Evolutionary conservation across 2,113 vertebrate genomes (phyloP), one percentile per base, ranked within the genome.

Genomic region (Oxyruncus cristatus): DNA sequence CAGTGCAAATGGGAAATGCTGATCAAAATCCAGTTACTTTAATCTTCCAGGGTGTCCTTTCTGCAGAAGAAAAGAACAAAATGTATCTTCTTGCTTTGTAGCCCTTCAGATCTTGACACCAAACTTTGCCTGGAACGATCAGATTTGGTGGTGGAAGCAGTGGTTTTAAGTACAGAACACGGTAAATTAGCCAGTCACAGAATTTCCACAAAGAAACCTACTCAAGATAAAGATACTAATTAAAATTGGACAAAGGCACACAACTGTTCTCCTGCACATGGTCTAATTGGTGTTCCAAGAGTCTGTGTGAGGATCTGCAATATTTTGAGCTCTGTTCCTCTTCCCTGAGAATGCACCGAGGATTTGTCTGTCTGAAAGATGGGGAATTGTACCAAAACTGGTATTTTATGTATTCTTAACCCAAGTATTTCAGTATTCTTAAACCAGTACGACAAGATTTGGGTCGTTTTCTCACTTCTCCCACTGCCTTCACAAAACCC

Each of bases 21-120:
- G 97, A 97, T 97, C 96, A 97, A 97, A 97, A 97, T 88, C 93
- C 95, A 97, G 95, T 97, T 96, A 97, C 93, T 96, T 97, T 97
- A 92, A 97, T 97, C 92, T 97, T 92, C 67, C 7, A 58, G 88
- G 80, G 73, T 92, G 95, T 97, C 94, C 96, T 97, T 96, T 93
- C 84, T 88, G 70, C 67, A 76, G 93, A 95, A 94, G 58, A 63
- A 93, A 95, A 95, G 93, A 93, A 97, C 94, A 95, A 68, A 95
- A 94, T 73, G 56, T 74, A 47, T 89, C 94, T 85, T 78, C 73
- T 70, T 94, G 59, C 79, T 72, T 94, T 44, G 76, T 58, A 81
- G 89, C 61, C 68, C 63, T 95, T 84, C 50, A 65, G 52, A 86
- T 92, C n/a, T 24, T 47, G 50, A 85, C 73, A 74, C 70, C 63